A percentile compares a stretch with the other conserved stretches of the same genome.
phyloP scores from a whole-genome alignment of 2,888 invertebrate species.

The Sclerodermus sp. region DNA sequence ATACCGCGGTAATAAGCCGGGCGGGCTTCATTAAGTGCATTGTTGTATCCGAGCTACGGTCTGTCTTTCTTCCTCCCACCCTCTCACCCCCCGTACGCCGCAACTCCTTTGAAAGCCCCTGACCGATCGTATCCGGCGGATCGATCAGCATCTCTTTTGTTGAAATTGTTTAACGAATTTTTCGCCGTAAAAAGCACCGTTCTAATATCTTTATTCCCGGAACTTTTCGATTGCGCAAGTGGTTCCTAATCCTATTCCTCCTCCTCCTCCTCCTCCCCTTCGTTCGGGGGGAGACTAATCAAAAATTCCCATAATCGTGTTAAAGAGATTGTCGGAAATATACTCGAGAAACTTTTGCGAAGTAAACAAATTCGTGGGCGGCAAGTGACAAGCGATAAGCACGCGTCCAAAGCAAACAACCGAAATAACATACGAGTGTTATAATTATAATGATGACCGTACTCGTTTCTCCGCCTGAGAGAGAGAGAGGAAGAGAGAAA shows the following conservation, averaged over 20 bases:
- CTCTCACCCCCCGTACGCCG: not conserved
- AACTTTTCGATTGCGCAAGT: too few species aligned
- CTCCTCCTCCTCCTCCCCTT: not conserved
- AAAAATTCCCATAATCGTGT: not conserved
- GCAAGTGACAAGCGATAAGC: not conserved
- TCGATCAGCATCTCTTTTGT: conserved; percentile 15
- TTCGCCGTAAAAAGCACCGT: too few species aligned
- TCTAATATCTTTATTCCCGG: too few species aligned
- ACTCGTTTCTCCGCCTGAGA: too few species aligned
- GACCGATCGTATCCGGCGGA: conserved; percentile 28
- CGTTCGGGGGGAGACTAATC: not conserved
- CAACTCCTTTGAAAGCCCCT: conserved; percentile 20
- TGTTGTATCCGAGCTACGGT: conserved; percentile 41
- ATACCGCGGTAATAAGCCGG: conserved; percentile 51
- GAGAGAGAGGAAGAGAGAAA: not conserved
- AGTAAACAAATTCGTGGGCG: not conserved
- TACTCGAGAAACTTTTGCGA: not conserved
- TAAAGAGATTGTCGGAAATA: too few species aligned
- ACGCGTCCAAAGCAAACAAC: conserved; percentile 21
- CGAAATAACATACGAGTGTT: conserved; percentile 32
- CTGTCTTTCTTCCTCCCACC: conserved; percentile 4
- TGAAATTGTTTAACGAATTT: too few species aligned
- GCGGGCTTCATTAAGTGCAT: conserved; percentile 54
- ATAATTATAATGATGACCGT: conserved; percentile 25
- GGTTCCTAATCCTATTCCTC: not conserved